Evolutionary conservation across 2,797 vertebrate genomes (phyloP).

Genomic region (Myotis planiceps): DNA sequence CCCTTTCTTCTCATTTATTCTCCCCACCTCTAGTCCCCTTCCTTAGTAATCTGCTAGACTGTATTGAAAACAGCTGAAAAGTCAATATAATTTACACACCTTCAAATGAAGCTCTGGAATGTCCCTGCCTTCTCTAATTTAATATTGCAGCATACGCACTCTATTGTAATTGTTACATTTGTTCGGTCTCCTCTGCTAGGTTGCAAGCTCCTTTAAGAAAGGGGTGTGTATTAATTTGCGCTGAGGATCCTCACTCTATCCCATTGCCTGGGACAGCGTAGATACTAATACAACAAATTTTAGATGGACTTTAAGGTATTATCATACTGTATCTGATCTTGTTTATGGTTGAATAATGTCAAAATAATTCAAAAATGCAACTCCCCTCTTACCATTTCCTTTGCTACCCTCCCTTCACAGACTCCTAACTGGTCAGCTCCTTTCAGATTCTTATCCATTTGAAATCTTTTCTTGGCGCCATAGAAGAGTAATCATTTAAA

Average conservation of each 20-base stretch:
- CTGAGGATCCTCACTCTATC: background rate
- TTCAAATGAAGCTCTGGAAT: background rate
- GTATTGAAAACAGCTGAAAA: background rate
- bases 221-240: background rate
- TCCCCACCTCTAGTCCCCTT: background rate
- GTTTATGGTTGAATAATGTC: background rate
- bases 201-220: background rate
- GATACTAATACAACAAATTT: background rate
- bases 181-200: background rate
- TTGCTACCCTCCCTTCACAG: background rate
- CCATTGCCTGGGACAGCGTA: background rate
- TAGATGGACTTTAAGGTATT: background rate
- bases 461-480: background rate
- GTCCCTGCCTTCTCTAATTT: background rate
- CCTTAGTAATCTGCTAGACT: background rate
- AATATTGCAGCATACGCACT: background rate
- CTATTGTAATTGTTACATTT: background rate
- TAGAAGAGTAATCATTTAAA: background rate
- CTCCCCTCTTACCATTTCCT: background rate
- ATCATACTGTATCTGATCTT: background rate
- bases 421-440: background rate
- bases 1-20: background rate
- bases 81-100: background rate
- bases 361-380: background rate
- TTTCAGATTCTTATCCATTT: background rate